Base-by-base conservation (phyloP, 2,113 vertebrate species). In the Thalassarche chlororhynchos region DNA sequence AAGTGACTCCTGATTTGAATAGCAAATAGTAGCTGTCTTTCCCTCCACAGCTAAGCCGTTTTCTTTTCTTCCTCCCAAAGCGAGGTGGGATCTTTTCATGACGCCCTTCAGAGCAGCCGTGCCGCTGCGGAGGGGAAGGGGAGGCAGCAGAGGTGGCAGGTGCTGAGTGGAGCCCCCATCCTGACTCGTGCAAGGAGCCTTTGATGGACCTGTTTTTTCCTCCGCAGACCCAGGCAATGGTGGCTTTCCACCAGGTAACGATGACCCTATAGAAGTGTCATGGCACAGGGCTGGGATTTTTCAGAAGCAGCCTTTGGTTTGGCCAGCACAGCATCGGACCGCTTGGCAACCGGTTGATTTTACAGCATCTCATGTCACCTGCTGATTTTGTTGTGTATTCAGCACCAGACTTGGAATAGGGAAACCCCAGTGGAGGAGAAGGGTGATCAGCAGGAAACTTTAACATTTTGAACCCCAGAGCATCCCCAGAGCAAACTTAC, bases 1-100 rank as follows among this genome's bases (percentile, higher is more conserved):
- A 97, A 93, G 62, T 81, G 84, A 88, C 94, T 97, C 82, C 89
- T 93, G 87, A 97, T 96, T 96, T 96, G 82, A 97, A 97, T 93
- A 97, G 93, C 87, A 97, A 97, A 97, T 76, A 97, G 70, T 52
- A 60, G 71, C 93, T 80, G 24, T 79, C 92, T 94, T 88, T 88
- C 72, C 75, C 26, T 91, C 29, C 32, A 8, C 24, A 49, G 77
- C 61, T 87, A 90, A 96, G 78, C 81, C 0, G 11, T 54, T 94
- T 87, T 77, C 76, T 94, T 91, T 96, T 89, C 87, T 91, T 66
- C 51, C n/a, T 36, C 31, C 49, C 68, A 38, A 34, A 62, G 78
- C 8, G 65, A 91, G 81, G 81, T 94, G 84, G 62, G 71, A 55
- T 70, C 78, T 83, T 97, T 87, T 69, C 29, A 21, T 32, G 46